Conservation (phyloP, 2,797 vertebrate species). For the Gymnothorax javanicus region DNA sequence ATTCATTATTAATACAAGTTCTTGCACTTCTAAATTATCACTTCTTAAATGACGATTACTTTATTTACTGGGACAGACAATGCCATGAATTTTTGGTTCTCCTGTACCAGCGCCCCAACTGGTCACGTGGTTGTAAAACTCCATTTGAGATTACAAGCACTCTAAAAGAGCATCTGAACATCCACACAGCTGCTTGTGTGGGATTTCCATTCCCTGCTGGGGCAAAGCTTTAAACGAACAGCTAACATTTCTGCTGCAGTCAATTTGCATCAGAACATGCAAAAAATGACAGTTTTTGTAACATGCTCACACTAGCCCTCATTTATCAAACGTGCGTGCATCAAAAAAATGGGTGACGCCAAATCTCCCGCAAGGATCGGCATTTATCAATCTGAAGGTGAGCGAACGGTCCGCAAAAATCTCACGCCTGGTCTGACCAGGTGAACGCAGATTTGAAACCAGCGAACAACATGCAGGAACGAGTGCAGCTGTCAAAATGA, state of each 20-base stretch:
- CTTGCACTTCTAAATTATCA: background rate
- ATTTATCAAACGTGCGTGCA: no score
- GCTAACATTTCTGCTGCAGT: background rate
- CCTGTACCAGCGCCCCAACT: background rate
- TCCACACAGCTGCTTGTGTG: background rate
- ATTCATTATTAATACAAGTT: slow-evolving; percentile 1
- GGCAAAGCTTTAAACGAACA: background rate
- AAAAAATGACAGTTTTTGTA: background rate
- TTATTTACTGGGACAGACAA: background rate
- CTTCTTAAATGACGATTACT: background rate
- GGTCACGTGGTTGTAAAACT: background rate
- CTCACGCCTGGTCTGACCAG: no score
- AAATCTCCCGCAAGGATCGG: no score
- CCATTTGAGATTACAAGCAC: background rate
- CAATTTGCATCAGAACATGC: background rate
- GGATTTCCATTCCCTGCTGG: background rate
- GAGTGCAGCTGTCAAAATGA: no score
- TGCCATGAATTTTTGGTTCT: background rate
- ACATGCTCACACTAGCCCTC: background rate
- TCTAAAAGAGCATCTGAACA: background rate
- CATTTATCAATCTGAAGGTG: no score
- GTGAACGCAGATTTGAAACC: no score
- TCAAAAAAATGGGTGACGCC: no score
- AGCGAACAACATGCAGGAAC: no score
- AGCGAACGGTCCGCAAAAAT: no score